Base-by-base conservation (phyloP, 2,113 vertebrate genomes). In the Vulpes ferrilata region DNA sequence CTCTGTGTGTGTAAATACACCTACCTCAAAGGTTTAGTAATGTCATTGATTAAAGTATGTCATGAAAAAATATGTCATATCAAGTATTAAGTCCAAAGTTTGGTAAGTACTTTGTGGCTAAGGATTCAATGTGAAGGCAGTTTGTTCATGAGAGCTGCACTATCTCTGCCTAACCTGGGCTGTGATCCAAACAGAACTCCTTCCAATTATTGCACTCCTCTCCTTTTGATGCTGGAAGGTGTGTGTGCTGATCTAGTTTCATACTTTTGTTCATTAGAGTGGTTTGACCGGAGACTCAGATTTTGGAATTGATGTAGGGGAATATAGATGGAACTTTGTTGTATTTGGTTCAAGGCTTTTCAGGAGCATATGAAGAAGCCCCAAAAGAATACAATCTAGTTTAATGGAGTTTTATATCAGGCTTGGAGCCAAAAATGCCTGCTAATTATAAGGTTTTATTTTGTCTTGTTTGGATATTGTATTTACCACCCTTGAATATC, bases 141-240 rank as follows among this genome's bases (percentile, higher is more conserved):
- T n/a, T 27, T 35, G 3, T 69, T 4, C 7, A 7, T 10, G 11
- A n/a, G 0, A 57, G 11, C 17, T 6, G 9, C 2, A 10, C 19
- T 23, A 16, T 5, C 11, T 1, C 10, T 64, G 7, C 1, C 25
- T 27, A 20, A 55, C 5, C 8, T 30, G 5, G 43, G 35, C 9
- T 43, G 35, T 27, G 11, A 3, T 3, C 19, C 55, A 64, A 51
- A 65, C 5, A 30, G 3, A 3, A 23, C 7, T 38, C 7, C 4
- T 64, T 48, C 48, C 16, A 53, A 4, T 22, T 59, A 8, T 5
- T 38, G 43, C 9, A 22, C 15, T 27, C 30, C 5, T n/a, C 32
- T 65, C 2, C 10, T 73, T 38, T 23, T 48, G 43, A 16, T 38
- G 10, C 53, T 86, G 53, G 5, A 0, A 57, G 30, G 8, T 79